Percentiles rank a stretch among this genome's conserved stretches.
Evolutionary conservation across 2,888 invertebrate species (phyloP).

Genomic region (Melanophora roralis): DNA sequence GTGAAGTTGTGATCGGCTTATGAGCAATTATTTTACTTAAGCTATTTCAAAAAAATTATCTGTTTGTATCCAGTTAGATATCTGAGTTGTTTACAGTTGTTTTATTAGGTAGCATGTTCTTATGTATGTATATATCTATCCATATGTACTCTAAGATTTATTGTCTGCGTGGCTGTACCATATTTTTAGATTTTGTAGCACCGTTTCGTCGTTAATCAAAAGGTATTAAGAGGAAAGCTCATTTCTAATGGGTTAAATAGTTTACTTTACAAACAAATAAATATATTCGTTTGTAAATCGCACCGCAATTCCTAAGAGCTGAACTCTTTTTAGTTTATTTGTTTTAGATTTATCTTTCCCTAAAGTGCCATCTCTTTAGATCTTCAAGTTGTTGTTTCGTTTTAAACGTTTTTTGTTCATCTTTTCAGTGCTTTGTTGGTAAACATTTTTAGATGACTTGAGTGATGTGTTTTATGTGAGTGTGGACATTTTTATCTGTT

Average conservation of each 20-base stretch:
- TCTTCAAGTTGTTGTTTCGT: slow-evolving; percentile 38
- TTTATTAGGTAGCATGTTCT: too few species aligned
- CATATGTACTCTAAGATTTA: too few species aligned
- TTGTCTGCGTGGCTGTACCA: too few species aligned
- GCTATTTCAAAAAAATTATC: too few species aligned
- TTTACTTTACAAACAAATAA: neutral
- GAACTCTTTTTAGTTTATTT: neutral
- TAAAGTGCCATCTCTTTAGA: slow-evolving; percentile 54
- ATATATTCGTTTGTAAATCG: slow-evolving; percentile 28
- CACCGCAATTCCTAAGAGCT: slow-evolving; percentile 8
- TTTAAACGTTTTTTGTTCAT: neutral
- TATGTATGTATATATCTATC: too few species aligned
- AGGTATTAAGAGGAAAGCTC: neutral
- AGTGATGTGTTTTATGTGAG: slow-evolving; percentile 60
- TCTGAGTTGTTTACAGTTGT: too few species aligned
- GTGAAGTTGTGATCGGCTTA: too few species aligned
- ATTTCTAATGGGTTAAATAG: slow-evolving; percentile 25
- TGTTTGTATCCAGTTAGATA: too few species aligned
- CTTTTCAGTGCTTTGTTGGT: neutral
- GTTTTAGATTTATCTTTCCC: slow-evolving; percentile 44
- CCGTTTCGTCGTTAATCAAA: too few species aligned
- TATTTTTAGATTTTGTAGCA: too few species aligned
- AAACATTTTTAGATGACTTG: slow-evolving; percentile 49
- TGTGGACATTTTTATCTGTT: slow-evolving; percentile 63
- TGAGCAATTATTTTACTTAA: too few species aligned